Conservation (phyloP, 2,113 vertebrate genomes). For the Odocoileus virginianus region DNA sequence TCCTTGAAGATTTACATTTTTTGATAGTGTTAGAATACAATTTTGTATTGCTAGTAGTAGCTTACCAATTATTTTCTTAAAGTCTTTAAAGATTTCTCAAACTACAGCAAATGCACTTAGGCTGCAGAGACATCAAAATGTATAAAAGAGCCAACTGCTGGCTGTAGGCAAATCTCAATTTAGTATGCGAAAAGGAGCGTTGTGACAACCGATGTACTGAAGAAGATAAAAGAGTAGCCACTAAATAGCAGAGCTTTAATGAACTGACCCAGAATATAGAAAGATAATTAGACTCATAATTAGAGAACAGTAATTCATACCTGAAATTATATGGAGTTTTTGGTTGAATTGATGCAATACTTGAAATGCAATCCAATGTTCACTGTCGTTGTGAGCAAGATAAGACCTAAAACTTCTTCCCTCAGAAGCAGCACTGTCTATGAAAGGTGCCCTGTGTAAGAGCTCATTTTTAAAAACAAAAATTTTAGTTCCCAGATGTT, state of each 20-base stretch:
- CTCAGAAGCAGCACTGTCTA: neutral
- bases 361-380: slow-evolving; percentile 37
- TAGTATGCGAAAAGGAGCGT: slow-evolving; percentile 2
- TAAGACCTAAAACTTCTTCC: neutral
- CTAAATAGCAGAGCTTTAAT: slow-evolving; percentile 36
- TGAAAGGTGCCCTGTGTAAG: neutral
- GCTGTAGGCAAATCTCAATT: slow-evolving; percentile 23
- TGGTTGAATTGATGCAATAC: neutral
- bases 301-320: slow-evolving; percentile 57
- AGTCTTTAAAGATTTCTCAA: slow-evolving; percentile 59
- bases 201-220: neutral
- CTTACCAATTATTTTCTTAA: slow-evolving; percentile 61
- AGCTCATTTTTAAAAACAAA: neutral
- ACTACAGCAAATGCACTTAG: slow-evolving; percentile 40
- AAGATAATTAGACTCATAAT: slow-evolving; percentile 67
- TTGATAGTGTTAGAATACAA: neutral
- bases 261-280: slow-evolving; percentile 61
- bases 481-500: neutral
- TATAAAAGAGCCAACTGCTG: neutral
- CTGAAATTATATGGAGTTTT: slow-evolving; percentile 51
- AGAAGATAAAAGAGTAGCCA: slow-evolving; percentile 46
- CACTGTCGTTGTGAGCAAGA: neutral
- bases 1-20: slow-evolving; percentile 55
- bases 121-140: neutral
- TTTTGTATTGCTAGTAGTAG: slow-evolving; percentile 44